Percentiles rank a stretch among this genome's conserved stretches.
These are phyloP conservation scores for Vombatus ursinus DNA, from an alignment of 2,113 vertebrate species.

Conservation along the genomic window DNA sequence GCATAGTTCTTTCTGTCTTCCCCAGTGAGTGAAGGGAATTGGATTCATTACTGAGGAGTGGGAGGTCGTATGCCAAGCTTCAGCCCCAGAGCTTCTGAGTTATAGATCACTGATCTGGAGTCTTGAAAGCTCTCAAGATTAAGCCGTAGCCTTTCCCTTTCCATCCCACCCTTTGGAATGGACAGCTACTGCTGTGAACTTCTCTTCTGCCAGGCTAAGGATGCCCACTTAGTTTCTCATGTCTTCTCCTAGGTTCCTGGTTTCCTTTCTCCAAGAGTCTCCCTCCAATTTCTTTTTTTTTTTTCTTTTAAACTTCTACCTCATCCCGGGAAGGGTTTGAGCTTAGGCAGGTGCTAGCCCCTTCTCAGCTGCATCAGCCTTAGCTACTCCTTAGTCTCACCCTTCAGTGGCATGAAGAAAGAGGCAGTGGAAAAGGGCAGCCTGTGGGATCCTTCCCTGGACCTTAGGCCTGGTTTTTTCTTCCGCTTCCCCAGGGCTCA, in stretches of 20 bases:
- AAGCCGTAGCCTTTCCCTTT: neutral
- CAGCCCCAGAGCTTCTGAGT: conserved; percentile 85
- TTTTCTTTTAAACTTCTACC: neutral
- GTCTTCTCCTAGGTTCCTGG: neutral
- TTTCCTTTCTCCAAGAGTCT: neutral
- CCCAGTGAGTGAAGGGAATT: neutral
- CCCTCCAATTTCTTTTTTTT: neutral
- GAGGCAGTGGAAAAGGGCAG: neutral
- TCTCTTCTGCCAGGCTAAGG: neutral
- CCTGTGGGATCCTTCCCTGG: neutral
- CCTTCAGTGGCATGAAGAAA: neutral
- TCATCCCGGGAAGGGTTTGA: neutral
- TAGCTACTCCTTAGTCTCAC: neutral
- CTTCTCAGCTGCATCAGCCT: neutral
- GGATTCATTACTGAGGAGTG: neutral
- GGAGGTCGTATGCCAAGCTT: conserved; percentile 23
- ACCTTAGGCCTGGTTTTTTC: neutral
- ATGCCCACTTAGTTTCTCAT: neutral
- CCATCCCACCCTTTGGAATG: conserved; percentile 68
- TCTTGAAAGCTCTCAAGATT: neutral
- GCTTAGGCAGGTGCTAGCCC: neutral
- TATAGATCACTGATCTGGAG: neutral
- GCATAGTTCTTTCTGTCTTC: neutral
- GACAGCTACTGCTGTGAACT: conserved; percentile 75
- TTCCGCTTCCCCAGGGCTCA: neutral